Evolutionary conservation across 2,797 vertebrate genomes (phyloP), one percentile per base, ranked within the genome.

Genomic region (Hapalemur alaotrensis): DNA sequence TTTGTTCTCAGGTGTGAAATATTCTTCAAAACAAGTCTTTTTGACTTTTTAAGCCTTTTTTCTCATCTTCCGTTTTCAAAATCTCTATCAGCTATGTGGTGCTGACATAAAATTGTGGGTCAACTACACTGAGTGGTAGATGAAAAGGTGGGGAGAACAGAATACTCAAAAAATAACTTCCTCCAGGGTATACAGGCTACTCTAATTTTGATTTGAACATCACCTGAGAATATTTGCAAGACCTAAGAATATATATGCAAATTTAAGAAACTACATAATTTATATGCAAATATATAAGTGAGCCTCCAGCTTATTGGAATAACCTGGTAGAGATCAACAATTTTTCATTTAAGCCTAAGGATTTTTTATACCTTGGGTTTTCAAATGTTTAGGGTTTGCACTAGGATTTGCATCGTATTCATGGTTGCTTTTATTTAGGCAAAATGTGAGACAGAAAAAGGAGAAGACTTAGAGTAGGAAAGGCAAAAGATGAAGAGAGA

Each of bases 121-220:
- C 61, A 81, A 9, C 83, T 89, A 70, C 11, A 91, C 41, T 20
- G 17, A 76, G 35, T 35, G 28, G n/a, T 63, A 20, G 18, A 81
- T 25, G 38, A 83, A 95, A 95, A 61, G 22, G 1, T 52, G 67
- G 30, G 18, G 15, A 69, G 35, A 93, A 78, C 1, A 91, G 30
- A 92, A 95, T 91, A 84, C 46, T 86, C 6, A 11, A 70, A 18
- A 89, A 85, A 82, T 25, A 79, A 57, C 15, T 61, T 69, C 23
- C 25, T 80, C 91, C 50, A 92, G 22, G 63, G 20, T 46, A n/a
- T n/a, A 67, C 5, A 30, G 9, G 18, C 32, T 89, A 17, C 50
- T 70, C 9, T 61, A 32, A 82, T 76, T 85, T 94, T 79, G 63
- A 94, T 43, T 50, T 85, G 72, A 92, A 95, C 96, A 93, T 81